These are phyloP conservation scores for Protobothrops flavoviridis DNA, from an alignment of 2,113 vertebrate genomes.

Conservation along the genomic window DNA sequence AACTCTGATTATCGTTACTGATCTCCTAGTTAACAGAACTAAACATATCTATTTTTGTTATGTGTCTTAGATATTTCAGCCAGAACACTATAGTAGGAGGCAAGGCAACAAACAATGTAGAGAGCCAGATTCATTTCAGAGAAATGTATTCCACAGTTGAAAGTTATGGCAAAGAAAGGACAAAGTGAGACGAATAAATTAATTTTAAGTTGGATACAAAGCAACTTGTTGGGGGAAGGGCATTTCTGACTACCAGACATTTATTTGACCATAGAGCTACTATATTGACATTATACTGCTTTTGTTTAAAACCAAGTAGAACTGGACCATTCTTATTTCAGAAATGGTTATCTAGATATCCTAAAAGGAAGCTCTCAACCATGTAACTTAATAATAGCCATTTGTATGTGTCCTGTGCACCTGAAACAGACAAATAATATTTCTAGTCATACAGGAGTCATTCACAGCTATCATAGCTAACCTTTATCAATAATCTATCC, in stretches of 20 bases:
- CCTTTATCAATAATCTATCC: too few relatives aligned
- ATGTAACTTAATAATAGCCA: neutral
- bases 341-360: neutral
- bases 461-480: neutral
- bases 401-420: neutral
- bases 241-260: neutral
- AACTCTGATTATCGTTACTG: neutral
- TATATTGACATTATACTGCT: neutral
- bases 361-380: neutral
- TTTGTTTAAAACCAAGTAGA: neutral
- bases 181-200: neutral
- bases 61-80: neutral
- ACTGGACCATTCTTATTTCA: neutral
- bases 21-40: neutral
- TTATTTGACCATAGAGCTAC: neutral
- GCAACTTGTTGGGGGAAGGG: neutral
- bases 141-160: neutral
- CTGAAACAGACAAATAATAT: neutral
- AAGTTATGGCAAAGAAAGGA: neutral
- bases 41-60: neutral
- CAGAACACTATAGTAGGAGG: neutral
- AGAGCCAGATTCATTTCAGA: neutral
- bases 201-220: neutral
- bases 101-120: neutral
- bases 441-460: neutral